These are phyloP conservation scores for Acleris literana DNA, from an alignment of 2,888 invertebrate genomes.

Conservation along the genomic window DNA sequence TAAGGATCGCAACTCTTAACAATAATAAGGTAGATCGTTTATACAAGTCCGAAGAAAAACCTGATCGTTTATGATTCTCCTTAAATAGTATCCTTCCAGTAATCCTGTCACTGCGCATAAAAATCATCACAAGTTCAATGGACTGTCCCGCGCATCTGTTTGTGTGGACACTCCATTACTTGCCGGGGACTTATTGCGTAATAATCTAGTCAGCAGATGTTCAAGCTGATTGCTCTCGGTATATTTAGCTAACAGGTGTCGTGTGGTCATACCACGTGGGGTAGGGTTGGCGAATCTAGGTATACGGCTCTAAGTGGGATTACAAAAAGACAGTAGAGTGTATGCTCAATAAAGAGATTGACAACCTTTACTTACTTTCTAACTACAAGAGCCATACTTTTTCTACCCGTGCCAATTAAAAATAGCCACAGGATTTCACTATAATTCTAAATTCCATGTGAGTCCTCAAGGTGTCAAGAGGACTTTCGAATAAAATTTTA, in stretches of 20 bases:
- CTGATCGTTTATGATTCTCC: slow-evolving; percentile 15
- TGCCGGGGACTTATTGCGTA: slow-evolving; percentile 74
- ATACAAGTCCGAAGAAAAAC: slow-evolving; percentile 16
- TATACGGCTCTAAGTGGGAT: background rate
- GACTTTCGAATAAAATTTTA: no score
- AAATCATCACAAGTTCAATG: slow-evolving; percentile 69
- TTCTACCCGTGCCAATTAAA: no score
- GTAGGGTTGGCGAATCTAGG: slow-evolving; percentile 55
- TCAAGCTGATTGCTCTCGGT: slow-evolving; percentile 72
- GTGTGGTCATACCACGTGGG: slow-evolving; percentile 58
- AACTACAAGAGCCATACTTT: no score
- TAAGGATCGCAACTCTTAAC: background rate
- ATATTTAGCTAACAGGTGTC: slow-evolving; percentile 79
- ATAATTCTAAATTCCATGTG: no score
- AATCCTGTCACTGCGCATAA: slow-evolving; percentile 45
- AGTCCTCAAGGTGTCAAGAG: no score
- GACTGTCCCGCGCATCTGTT: slow-evolving; percentile 68
- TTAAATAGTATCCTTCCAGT: slow-evolving; percentile 28
- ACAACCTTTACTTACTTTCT: no score
- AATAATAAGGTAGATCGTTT: slow-evolving; percentile 5
- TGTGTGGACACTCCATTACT: slow-evolving; percentile 63
- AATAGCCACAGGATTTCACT: no score
- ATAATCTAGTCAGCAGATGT: slow-evolving; percentile 77
- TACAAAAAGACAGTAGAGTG: no score
- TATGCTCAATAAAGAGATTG: no score